Conservation (phyloP, 2,797 vertebrate genomes). For the Tenualosa thibaudeaui region DNA sequence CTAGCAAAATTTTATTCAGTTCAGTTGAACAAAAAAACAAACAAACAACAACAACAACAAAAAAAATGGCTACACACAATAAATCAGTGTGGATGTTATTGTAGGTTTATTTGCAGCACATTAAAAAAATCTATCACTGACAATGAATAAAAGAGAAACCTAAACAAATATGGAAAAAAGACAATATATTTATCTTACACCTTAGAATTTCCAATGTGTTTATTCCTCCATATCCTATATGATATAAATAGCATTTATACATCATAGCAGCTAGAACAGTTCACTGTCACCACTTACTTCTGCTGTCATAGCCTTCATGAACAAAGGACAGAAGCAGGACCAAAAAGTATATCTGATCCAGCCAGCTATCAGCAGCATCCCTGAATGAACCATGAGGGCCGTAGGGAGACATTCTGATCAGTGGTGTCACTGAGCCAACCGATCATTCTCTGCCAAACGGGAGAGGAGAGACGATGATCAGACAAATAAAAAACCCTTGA, state of each 20-base stretch:
- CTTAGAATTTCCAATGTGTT: background rate
- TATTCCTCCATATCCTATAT: background rate
- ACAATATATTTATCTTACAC: background rate
- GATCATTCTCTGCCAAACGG: background rate
- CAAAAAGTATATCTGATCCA: background rate
- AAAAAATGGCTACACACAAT: background rate
- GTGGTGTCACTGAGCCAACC: background rate
- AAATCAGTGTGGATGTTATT: no score
- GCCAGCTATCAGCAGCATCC: background rate
- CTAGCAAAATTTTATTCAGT: background rate
- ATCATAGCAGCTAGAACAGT: background rate
- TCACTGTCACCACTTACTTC: conserved; percentile 1
- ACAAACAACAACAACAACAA: no score
- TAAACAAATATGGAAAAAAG: no score
- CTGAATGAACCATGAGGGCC: background rate
- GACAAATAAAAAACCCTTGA: background rate
- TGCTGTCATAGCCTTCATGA: background rate
- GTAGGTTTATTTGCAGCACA: no score
- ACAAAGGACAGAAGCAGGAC: background rate
- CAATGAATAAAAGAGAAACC: no score
- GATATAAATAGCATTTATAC: background rate
- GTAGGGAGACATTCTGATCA: background rate
- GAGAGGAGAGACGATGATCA: background rate
- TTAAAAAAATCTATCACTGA: no score
- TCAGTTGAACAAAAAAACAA: background rate